Conservation (phyloP, 2,888 invertebrate species). For the Caenorhabditis plicata region DNA sequence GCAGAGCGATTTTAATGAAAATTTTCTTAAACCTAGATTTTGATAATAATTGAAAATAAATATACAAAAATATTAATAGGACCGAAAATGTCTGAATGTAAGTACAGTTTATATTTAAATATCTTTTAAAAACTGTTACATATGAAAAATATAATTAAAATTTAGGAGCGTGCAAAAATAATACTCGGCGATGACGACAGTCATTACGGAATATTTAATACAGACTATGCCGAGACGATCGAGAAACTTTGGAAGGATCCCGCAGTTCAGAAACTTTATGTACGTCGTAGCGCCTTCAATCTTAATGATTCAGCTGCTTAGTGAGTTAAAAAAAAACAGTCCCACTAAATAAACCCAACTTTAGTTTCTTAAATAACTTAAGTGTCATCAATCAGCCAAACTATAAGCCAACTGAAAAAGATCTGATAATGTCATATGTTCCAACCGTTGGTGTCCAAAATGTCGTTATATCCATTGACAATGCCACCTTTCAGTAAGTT, state of each 20-base stretch:
- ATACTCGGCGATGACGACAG: constrained; percentile 28
- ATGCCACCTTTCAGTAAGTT: constrained; percentile 51
- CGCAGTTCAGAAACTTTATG: constrained; percentile 44
- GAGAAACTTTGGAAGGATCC: constrained; percentile 46
- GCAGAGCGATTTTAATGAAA: too few species aligned
- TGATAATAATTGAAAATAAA: too few species aligned
- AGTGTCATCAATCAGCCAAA: constrained; percentile 40
- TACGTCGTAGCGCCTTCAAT: constrained; percentile 43
- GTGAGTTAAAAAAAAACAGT: constrained; percentile 13
- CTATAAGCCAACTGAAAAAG: constrained; percentile 49
- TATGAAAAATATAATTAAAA: not conserved
- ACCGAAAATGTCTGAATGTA: too few species aligned
- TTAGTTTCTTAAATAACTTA: constrained; percentile 51
- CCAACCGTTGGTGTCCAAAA: constrained; percentile 59
- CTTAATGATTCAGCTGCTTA: constrained; percentile 55
- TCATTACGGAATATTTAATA: constrained; percentile 33
- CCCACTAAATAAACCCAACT: constrained; percentile 1
- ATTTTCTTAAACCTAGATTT: too few species aligned
- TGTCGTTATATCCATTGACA: constrained; percentile 45
- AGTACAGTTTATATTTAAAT: too few species aligned
- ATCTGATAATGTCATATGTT: constrained; percentile 57
- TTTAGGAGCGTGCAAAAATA: constrained; percentile 36
- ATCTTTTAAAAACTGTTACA: too few species aligned
- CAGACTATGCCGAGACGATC: constrained; percentile 20
- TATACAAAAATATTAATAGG: too few species aligned